Conservation (phyloP, 2,113 vertebrate genomes). For the Sylvietta virens region DNA sequence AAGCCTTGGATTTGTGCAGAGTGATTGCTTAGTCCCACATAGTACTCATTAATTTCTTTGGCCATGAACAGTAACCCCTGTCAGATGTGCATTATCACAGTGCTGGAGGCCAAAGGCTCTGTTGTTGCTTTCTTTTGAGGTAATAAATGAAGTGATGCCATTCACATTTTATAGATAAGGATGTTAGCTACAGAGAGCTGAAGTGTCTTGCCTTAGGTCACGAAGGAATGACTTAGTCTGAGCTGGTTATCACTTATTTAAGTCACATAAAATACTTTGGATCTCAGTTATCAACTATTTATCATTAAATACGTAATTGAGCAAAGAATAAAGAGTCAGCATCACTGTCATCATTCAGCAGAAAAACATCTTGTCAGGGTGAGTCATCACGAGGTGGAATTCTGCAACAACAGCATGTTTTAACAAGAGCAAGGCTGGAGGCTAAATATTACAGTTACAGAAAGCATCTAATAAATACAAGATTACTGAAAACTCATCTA, state of each 20-base stretch:
- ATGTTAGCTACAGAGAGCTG: not conserved
- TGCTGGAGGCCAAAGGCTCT: not conserved
- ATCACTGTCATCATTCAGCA: not conserved
- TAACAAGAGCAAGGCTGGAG: not conserved
- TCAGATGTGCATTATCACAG: not conserved
- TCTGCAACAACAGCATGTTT: not conserved
- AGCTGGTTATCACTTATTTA: not conserved
- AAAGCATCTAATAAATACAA: not conserved
- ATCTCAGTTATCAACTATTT: not conserved
- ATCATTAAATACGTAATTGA: not conserved
- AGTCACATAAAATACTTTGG: not conserved
- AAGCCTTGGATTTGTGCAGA: not conserved
- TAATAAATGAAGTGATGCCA: not conserved
- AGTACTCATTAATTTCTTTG: not conserved
- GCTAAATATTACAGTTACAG: not conserved
- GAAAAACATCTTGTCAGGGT: not conserved
- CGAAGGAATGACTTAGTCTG: not conserved
- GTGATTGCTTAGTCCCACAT: not conserved
- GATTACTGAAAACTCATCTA: not conserved
- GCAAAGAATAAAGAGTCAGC: not conserved
- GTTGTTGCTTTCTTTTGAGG: not conserved
- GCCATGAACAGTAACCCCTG: accelerated
- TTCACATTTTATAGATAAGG: not conserved
- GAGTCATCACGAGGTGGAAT: not conserved
- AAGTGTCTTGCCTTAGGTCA: not conserved